Conservation (phyloP, 2,113 vertebrate species). For the Aviceda subcristata region DNA sequence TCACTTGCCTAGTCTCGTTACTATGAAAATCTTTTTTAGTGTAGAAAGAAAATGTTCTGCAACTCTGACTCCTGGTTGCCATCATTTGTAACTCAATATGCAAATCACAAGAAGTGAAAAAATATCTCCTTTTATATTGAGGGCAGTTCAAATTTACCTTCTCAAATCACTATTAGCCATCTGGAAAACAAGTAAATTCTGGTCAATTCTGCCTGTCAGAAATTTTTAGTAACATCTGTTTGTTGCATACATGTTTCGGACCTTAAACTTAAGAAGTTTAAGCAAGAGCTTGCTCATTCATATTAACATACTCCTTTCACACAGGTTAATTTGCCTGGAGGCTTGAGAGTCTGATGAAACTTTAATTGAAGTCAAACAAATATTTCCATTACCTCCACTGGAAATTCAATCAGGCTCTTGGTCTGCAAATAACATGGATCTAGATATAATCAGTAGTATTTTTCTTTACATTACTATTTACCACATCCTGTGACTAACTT, state of each 20-base stretch:
- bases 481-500: neutral
- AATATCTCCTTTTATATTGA: neutral
- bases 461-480: conserved; percentile 24
- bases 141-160: neutral
- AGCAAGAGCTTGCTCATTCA: neutral
- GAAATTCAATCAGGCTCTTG: neutral
- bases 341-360: neutral
- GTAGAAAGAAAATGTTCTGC: neutral
- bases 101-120: neutral
- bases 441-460: neutral
- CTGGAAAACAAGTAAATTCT: neutral
- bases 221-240: neutral
- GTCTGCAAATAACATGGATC: neutral
- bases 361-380: conserved; percentile 23
- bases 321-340: neutral
- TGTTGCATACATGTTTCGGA: neutral
- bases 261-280: neutral
- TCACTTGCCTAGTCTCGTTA: neutral
- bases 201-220: neutral
- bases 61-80: neutral
- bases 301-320: neutral
- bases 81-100: neutral
- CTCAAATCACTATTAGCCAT: neutral
- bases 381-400: neutral
- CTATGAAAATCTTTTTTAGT: neutral